Base-by-base conservation (phyloP, 2,797 vertebrate species). In the Coccyzus lansbergi region DNA sequence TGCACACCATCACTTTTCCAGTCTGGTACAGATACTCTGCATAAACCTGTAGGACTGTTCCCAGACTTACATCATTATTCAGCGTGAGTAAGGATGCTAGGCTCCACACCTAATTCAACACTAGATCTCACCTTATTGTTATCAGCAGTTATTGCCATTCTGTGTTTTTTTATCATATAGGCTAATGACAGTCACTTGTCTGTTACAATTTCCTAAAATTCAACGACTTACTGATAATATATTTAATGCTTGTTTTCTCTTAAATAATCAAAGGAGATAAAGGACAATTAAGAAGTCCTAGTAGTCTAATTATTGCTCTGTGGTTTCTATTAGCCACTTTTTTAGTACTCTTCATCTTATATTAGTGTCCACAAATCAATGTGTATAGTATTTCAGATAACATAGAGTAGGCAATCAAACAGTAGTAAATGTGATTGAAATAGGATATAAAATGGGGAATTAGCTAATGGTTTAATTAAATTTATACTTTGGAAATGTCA, bases 351-450 rank as follows among this genome's bases (percentile, higher is more conserved):
- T 91, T 96, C 24, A 46, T 95, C 51, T 86, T 93, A 82, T 77
- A 93, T 58, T 93, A 67, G 88, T 60, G 55, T 69, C 51, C 15
- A 86, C 79, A 95, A 94, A 94, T 87, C 87, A 76, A 88, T 96
- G 71, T 44, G 2, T 90, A 79, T 69, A 88, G 70, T 46, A 79
- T 88, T 90, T 93, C 71, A 83, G 65, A 91, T 92, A 92, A 83
- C 68, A 70, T 10, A 58, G 46, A 80, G 8, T 16, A 85, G 42
- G 72, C 49, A 89, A 90, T 85, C 68, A 91, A 91, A 87, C 7
- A 64, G 79, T 63, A 91, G 56, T 91, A 91, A 93, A 95, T 64
- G 64, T 93, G 85, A 90, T 87, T 81, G 83, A 89, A 93, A 81
- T 75, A 75, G 62, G 76, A 86, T 93, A 88, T 94, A 93, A 92